These are phyloP conservation scores for Hycleus cichorii DNA, from an alignment of 1,140 invertebrate species.

Conservation along the genomic window DNA sequence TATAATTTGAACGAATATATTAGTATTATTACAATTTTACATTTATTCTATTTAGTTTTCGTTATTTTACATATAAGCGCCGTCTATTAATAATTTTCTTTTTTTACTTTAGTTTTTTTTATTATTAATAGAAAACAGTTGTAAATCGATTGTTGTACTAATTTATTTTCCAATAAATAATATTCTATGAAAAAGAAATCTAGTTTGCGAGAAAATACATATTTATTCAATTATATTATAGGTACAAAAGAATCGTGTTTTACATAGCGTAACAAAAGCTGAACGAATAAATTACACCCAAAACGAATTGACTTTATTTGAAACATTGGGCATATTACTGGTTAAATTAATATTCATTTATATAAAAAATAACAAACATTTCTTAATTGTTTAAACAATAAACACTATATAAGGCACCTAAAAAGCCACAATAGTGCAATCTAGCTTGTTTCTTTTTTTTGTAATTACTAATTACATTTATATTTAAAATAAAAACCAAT, in stretches of 20 bases:
- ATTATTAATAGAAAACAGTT: conserved; percentile 9
- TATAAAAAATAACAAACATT: conserved; percentile 15
- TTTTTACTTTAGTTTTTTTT: neutral
- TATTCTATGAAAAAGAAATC: neutral
- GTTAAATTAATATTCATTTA: neutral
- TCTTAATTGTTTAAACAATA: neutral
- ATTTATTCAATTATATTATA: too few species aligned
- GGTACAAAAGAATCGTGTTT: too few species aligned
- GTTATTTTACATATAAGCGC: conserved; percentile 38
- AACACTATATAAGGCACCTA: conserved; percentile 10
- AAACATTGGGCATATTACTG: too few species aligned
- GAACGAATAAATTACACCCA: too few species aligned
- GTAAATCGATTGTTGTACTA: neutral
- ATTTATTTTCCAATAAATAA: conserved; percentile 5
- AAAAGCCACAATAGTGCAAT: conserved; percentile 15
- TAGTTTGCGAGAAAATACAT: too few species aligned
- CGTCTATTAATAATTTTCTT: conserved; percentile 35
- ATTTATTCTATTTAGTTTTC: conserved; percentile 19
- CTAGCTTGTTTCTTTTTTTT: neutral
- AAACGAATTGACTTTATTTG: too few species aligned
- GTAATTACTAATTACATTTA: neutral
- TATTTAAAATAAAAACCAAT: too few species aligned
- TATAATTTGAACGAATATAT: conserved; percentile 32
- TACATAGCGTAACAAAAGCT: too few species aligned
- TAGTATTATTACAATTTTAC: conserved; percentile 32